A percentile compares a stretch with the other conserved stretches of the same genome.
These are phyloP conservation scores for Turritopsis rubra DNA, from an alignment of 30 jellyfish, hydroid and myxozoan species.

Conservation along the genomic window DNA sequence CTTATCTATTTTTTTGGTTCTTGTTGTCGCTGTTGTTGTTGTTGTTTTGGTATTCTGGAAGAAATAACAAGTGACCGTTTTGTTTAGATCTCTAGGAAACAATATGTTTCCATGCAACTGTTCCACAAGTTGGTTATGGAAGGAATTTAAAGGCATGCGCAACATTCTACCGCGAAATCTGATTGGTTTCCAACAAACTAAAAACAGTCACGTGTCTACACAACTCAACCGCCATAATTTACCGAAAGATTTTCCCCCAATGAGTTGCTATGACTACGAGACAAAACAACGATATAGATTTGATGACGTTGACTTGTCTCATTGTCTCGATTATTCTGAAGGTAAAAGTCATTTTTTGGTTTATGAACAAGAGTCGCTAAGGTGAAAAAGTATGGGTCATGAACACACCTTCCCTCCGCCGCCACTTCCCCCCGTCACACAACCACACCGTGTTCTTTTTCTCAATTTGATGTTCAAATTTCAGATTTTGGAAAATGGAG, in stretches of 20 bases:
- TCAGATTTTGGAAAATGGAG: neutral
- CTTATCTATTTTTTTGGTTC: too few relatives aligned
- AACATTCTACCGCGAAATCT: neutral
- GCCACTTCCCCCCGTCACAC: too few relatives aligned
- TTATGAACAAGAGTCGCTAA: neutral
- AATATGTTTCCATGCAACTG: conserved; percentile 14
- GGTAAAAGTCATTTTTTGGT: neutral
- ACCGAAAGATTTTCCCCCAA: conserved; percentile 1
- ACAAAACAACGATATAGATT: neutral
- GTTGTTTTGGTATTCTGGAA: too few relatives aligned
- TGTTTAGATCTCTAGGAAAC: conserved; percentile 8
- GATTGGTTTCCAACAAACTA: conserved; percentile 13
- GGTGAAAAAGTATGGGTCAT: too few relatives aligned
- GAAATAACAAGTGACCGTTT: too few relatives aligned
- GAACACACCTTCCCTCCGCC: too few relatives aligned
- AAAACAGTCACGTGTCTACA: neutral
- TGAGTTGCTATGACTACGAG: neutral
- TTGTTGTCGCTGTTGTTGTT: neutral
- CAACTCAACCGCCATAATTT: neutral
- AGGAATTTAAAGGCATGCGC: neutral
- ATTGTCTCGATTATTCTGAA: neutral
- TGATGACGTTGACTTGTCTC: neutral
- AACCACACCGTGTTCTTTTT: too few relatives aligned
- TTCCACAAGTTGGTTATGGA: conserved; percentile 8
- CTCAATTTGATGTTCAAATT: too few relatives aligned